Conservation (phyloP, 2,113 vertebrate genomes). For the Craseonycteris thonglongyai region DNA sequence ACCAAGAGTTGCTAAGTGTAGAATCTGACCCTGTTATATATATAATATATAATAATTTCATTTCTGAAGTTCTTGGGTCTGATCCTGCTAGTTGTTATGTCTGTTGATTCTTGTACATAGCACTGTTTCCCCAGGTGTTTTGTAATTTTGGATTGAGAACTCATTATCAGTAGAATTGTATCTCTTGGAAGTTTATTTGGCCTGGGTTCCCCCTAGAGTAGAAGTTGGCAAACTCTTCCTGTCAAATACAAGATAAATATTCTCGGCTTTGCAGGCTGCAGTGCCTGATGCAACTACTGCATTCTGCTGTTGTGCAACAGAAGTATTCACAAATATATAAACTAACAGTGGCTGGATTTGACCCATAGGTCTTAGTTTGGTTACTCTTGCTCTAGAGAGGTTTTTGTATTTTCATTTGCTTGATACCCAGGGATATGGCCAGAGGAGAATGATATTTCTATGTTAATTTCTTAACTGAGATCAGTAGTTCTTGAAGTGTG, state of each 20-base stretch:
- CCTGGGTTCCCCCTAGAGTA: neutral
- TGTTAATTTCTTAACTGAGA: neutral
- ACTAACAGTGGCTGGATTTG: neutral
- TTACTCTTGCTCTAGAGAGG: neutral
- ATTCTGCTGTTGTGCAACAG: neutral
- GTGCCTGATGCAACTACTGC: neutral
- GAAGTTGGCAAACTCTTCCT: neutral
- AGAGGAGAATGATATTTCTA: neutral
- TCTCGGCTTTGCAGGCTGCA: neutral
- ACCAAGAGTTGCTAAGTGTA: neutral
- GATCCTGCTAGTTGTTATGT: neutral
- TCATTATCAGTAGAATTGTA: neutral
- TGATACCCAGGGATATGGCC: neutral
- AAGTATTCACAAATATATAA: neutral
- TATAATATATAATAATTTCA: neutral
- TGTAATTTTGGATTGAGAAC: neutral
- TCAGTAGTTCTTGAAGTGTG: neutral
- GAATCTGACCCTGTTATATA: neutral
- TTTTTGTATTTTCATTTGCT: constrained; percentile 34
- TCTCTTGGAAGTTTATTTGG: neutral
- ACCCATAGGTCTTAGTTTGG: neutral
- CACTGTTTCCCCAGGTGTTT: neutral
- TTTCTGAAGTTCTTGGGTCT: neutral
- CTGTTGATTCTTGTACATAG: neutral
- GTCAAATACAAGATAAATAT: neutral